phyloP scores from a whole-genome alignment of 30 jellyfish, hydroid and myxozoan species.

The Haliclystus octoradiatus region DNA sequence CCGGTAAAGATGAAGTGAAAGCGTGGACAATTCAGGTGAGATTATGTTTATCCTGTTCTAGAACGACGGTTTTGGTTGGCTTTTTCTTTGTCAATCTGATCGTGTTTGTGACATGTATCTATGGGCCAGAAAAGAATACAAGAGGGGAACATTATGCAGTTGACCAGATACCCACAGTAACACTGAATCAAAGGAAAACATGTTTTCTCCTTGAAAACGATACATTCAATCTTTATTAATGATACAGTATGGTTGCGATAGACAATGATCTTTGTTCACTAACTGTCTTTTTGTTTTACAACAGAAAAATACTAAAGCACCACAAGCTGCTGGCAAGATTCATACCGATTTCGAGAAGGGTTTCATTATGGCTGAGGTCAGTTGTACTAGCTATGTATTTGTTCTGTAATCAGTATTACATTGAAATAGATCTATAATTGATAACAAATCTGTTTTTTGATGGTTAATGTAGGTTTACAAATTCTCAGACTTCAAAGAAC shows the following conservation, averaged over 20 bases:
- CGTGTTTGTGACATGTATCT: too few species aligned
- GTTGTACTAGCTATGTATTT: not conserved
- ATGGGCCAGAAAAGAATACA: too few species aligned
- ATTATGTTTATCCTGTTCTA: not conserved
- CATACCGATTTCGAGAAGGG: slow-evolving; percentile 98
- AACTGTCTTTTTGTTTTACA: not conserved
- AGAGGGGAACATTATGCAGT: not conserved
- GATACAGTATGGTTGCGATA: too few species aligned
- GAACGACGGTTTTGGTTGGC: not conserved
- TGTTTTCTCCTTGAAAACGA: too few species aligned
- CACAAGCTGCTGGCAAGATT: slow-evolving; percentile 98
- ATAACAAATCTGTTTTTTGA: too few species aligned
- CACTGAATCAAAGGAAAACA: too few species aligned
- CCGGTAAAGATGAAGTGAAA: slow-evolving; percentile 99
- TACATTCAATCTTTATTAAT: too few species aligned
- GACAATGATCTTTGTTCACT: not conserved
- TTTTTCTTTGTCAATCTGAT: too few species aligned
- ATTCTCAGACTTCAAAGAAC: slow-evolving; percentile 84
- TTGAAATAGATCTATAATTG: too few species aligned
- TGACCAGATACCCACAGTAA: too few species aligned
- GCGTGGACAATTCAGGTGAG: slow-evolving; percentile 97
- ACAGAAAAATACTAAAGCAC: slow-evolving; percentile 95
- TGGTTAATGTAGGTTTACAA: slow-evolving; percentile 73
- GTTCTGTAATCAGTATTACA: not conserved
- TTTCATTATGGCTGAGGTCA: slow-evolving; percentile 94